A percentile compares a stretch with the other conserved stretches of the same genome.
These are phyloP conservation scores for Ageneiosus marmoratus DNA, from an alignment of 2,113 vertebrate species.

Conservation along the genomic window DNA sequence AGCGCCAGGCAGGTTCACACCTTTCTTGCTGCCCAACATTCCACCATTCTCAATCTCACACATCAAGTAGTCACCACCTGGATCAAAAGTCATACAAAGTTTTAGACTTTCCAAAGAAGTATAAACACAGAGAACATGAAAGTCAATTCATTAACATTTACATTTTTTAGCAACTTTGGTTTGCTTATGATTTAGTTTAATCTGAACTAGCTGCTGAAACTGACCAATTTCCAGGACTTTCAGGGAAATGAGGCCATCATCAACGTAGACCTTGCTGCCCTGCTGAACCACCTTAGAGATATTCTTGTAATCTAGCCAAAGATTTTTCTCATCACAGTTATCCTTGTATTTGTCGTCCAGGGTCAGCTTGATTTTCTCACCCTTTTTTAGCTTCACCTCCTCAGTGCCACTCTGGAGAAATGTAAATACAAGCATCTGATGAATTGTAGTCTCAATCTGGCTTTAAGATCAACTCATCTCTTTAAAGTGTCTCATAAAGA, in stretches of 20 bases:
- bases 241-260: slow-evolving; percentile 95
- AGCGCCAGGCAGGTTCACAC: slow-evolving; percentile 91
- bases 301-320: slow-evolving; percentile 99
- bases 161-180: neutral
- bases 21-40: slow-evolving; percentile 93
- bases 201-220: slow-evolving; percentile 23
- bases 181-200: neutral
- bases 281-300: slow-evolving; percentile 85
- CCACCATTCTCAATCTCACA: slow-evolving; percentile 91
- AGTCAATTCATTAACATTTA: neutral
- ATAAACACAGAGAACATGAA: neutral
- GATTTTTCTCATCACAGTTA: slow-evolving; percentile 84
- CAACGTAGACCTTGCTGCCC: slow-evolving; percentile 87
- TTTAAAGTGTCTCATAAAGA: neutral
- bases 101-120: neutral
- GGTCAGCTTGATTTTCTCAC: slow-evolving; percentile 83
- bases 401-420: slow-evolving; percentile 86
- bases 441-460: neutral
- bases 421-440: neutral
- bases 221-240: slow-evolving; percentile 86
- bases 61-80: slow-evolving; percentile 81
- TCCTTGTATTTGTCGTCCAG: slow-evolving; percentile 86
- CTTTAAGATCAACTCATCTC: neutral
- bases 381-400: slow-evolving; percentile 93
- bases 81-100: neutral